Base-by-base conservation (phyloP, 2,888 invertebrate genomes). In the Aporophyla lueneburgensis region DNA sequence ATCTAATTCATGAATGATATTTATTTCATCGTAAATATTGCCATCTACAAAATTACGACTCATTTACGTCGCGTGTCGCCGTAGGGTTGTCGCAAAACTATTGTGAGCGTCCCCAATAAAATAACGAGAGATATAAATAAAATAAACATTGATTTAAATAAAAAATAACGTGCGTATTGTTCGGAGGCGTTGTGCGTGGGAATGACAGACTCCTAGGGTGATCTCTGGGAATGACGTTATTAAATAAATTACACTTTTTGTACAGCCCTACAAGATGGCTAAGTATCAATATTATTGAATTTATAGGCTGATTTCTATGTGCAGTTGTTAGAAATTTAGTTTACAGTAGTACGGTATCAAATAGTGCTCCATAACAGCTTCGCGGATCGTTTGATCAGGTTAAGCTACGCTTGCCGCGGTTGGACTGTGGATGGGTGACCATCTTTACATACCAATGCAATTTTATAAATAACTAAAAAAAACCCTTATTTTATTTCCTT, bases 131-230 rank as follows among this genome's bases (percentile, higher is more conserved):
- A 77, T 86, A 89, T 88, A 91, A 89, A 90, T 92, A 91, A 92
- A 92, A 92, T 91, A 92, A 93, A 91, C 89, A 93, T 90, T 88
- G 85, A 76, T 86, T 80, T 89, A 88, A 91, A 91, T 90, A 92
- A 92, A 92, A 92, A 92, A 92, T 89, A 88, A 86, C 85, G 79
- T 88, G 84, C 76, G 76, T 67, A 87, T 88, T 88, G 90, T 85
- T 81, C 81, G 85, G 86, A 89, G 92, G 89, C 87, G 89, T 87
- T 83, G 83, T 81, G 86, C 89, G 89, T 92, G 91, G 89, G 91
- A 90, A 89, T 92, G 91, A 88, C 90, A 90, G 84, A 75, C 85
- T 85, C 86, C 81, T 77, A 73, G 90, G 89, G 90, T 88, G 83
- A 86, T 71, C 61, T 71, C 78, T 85, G 87, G 74, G 83, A 84